Base-by-base conservation (phyloP, 2,888 invertebrate species). In the Hemistola chrysoprasaria region DNA sequence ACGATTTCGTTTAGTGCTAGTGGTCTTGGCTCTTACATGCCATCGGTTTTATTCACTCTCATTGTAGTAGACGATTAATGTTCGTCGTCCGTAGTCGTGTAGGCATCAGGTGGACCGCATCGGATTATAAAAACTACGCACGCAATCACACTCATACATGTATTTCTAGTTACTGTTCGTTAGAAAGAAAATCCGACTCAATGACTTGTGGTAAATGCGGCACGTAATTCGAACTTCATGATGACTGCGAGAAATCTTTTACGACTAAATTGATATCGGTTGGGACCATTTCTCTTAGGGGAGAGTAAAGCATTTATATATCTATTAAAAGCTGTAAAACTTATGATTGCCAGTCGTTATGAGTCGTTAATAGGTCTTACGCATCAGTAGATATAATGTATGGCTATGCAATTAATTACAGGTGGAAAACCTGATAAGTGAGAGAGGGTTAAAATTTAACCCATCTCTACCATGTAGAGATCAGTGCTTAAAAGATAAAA, bases 41-140 rank as follows among this genome's bases (percentile, higher is more conserved):
- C 32, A 32, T 28, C 29, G 29, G 38, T 47, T 47, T 50, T 47
- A 38, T 43, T 43, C 38, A 26, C 26, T 45, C 50, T 37, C 43
- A 48, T 47, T 46, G 44, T 51, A 43, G 42, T 42, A 44, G 40
- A 42, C 38, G 41, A 43, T 34, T 46, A 43, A 40, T 37, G 29
- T 33, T 16, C 38, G 47, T 40, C 32, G 41, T 43, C 38, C 43
- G 40, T 35, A 48, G 38, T 26, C 38, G 34, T 43, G 33, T 34
- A 24, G 26, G 29, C 20, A 37, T 11, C 46, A 45, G 51, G 32
- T 50, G 47, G 54, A 54, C 47, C 49, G 51, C 42, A 32, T 49
- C 54, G 47, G 40, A 42, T 45, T 37, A 47, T 45, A 54, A 51
- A 50, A 54, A 51, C 46, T 32, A 50, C 43, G 39, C 40, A 53